Conservation (phyloP, 2,113 vertebrate genomes). For the Hippocampus abdominalis region DNA sequence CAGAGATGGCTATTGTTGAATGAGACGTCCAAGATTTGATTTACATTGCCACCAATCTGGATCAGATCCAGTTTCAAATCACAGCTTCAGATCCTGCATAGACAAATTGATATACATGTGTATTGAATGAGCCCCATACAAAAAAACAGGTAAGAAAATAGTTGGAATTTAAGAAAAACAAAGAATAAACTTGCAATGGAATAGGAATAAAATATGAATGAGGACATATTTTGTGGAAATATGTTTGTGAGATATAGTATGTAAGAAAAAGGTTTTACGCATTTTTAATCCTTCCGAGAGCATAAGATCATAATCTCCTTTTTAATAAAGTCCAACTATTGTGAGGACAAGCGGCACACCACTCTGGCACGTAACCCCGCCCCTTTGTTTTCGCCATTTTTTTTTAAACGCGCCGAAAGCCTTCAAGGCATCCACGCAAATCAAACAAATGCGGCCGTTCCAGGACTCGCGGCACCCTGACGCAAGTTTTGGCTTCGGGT, state of each 20-base stretch:
- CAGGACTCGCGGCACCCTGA: conserved; percentile 51
- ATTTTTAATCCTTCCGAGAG: no score
- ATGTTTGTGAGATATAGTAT: no score
- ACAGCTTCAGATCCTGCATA: neutral
- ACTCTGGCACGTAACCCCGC: conserved; percentile 23
- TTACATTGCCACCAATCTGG: neutral
- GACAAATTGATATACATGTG: neutral
- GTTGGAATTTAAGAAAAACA: neutral
- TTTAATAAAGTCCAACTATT: no score
- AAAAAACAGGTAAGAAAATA: neutral
- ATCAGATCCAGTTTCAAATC: neutral
- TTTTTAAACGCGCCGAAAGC: conserved; percentile 47
- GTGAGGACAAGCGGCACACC: conserved; percentile 24
- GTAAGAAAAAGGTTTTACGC: no score
- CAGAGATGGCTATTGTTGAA: neutral
- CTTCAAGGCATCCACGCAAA: conserved; percentile 43
- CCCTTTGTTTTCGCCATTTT: conserved; percentile 32
- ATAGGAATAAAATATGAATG: no score
- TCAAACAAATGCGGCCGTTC: conserved; percentile 47
- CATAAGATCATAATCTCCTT: no score
- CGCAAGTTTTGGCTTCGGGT: conserved; percentile 41
- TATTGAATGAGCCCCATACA: neutral
- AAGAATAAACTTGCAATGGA: no score
- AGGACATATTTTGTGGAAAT: no score
- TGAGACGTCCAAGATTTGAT: neutral